These are phyloP conservation scores for Cricetomys ansorgei DNA, from an alignment of 2,113 vertebrate genomes.

Conservation along the genomic window DNA sequence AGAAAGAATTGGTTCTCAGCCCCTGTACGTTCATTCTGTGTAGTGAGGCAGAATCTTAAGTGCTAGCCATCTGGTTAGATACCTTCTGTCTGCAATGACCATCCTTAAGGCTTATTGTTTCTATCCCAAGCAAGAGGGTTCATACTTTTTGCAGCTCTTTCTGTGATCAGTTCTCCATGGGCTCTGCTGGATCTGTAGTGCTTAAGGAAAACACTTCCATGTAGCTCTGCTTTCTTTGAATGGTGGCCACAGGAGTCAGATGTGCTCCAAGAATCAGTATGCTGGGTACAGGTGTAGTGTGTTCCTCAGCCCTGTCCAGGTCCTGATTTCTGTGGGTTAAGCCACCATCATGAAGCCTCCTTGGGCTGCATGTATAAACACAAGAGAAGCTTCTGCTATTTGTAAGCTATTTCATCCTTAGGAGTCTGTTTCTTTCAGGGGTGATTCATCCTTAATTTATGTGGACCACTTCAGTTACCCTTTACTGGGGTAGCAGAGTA, in stretches of 20 bases:
- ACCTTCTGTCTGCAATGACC: not conserved
- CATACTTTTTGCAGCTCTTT: not conserved
- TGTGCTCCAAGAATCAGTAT: no score
- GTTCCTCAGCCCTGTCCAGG: not conserved
- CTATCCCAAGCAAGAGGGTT: not conserved
- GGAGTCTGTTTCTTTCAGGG: not conserved
- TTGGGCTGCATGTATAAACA: not conserved
- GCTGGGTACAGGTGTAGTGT: not conserved
- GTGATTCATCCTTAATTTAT: not conserved
- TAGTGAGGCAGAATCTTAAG: not conserved
- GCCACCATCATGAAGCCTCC: not conserved
- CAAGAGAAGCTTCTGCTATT: not conserved
- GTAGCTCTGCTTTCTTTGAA: not conserved
- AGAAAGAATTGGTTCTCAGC: not conserved
- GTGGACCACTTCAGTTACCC: not conserved
- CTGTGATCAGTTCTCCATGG: not conserved
- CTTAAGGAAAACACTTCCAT: not conserved
- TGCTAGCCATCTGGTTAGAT: not conserved
- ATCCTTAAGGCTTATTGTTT: not conserved
- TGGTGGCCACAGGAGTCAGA: not conserved
- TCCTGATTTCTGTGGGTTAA: not conserved
- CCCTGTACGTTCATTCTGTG: not conserved
- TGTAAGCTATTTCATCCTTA: not conserved
- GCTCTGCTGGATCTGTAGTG: not conserved
- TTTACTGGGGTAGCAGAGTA: constrained; percentile 2